phyloP scores from a whole-genome alignment of 2,888 invertebrate species.

The Catocala sponsa region DNA sequence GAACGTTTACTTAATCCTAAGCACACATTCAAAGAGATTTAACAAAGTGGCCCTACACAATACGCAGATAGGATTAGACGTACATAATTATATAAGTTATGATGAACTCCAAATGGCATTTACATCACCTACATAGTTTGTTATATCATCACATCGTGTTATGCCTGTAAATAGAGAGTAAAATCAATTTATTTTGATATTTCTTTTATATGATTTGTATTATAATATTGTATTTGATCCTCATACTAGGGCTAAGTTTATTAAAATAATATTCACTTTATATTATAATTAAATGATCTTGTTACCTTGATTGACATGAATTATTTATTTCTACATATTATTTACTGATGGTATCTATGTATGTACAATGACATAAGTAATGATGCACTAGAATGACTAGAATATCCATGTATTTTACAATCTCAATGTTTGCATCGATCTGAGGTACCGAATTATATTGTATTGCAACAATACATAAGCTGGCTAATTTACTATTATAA shows the following conservation, averaged over 20 bases:
- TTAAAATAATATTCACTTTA: conserved; percentile 15
- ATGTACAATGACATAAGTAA: conserved; percentile 2
- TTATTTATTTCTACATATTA: conserved; percentile 3
- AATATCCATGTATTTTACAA: background rate
- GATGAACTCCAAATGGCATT: conserved; percentile 30
- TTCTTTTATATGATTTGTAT: conserved; percentile 27
- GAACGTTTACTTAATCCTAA: too few species aligned
- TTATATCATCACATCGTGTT: conserved; percentile 10
- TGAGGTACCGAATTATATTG: conserved; percentile 6
- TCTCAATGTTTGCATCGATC: background rate
- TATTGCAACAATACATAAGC: conserved; percentile 2
- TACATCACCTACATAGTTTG: conserved; percentile 18
- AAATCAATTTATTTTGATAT: conserved; percentile 38
- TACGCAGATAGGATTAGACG: conserved; percentile 2
- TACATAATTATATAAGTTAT: conserved; percentile 17
- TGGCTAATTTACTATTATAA: background rate
- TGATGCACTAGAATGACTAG: conserved; percentile 1
- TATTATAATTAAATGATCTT: conserved; percentile 17
- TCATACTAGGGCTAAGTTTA: conserved; percentile 22
- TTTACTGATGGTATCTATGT: background rate
- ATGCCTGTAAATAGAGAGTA: conserved; percentile 36
- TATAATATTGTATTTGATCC: conserved; percentile 24
- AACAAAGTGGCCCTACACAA: too few species aligned
- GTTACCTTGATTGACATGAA: conserved; percentile 15
- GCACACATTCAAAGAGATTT: too few species aligned